Conservation (phyloP, 2,888 invertebrate genomes). For the Drosophila nr. medialis region DNA sequence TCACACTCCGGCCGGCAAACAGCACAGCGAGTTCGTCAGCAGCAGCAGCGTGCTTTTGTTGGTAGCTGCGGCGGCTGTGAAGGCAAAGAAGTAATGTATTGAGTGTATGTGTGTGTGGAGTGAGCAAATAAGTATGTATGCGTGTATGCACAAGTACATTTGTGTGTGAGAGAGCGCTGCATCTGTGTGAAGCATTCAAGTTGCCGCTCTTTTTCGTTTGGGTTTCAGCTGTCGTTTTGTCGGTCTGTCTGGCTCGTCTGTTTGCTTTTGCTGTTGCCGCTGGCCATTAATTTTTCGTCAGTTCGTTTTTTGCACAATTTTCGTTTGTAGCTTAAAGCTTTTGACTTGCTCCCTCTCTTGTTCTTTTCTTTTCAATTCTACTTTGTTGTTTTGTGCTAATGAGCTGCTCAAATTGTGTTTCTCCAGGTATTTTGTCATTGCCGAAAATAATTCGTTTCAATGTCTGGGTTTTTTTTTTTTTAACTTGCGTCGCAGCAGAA, state of each 20-base stretch:
- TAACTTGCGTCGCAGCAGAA: conserved; percentile 38
- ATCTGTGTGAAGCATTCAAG: conserved; percentile 64
- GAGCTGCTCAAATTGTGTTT: conserved; percentile 50
- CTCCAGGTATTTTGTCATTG: conserved; percentile 67
- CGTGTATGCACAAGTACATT: conserved; percentile 29
- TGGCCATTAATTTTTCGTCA: conserved; percentile 53
- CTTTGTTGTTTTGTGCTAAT: conserved; percentile 44
- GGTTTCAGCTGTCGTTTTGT: conserved; percentile 64
- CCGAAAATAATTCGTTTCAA: conserved; percentile 61
- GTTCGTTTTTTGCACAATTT: conserved; percentile 43
- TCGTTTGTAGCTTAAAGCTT: conserved; percentile 65
- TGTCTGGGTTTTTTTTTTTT: conserved; percentile 9
- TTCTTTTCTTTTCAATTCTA: conserved; percentile 14
- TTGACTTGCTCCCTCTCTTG: conserved; percentile 21
- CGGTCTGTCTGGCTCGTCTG: conserved; percentile 49
- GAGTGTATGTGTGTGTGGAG: conserved; percentile 44
- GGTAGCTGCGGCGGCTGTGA: conserved; percentile 36
- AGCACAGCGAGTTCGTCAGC: conserved; percentile 51
- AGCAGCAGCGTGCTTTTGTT: conserved; percentile 43
- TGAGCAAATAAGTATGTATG: conserved; percentile 67
- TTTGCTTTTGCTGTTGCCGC: conserved; percentile 57
- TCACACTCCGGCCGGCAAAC: conserved; percentile 76
- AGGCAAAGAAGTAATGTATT: conserved; percentile 63
- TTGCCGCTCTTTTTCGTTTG: conserved; percentile 67
- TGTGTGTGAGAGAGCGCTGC: conserved; percentile 36